Percentiles rank a stretch among this genome's conserved stretches.
phyloP scores from a whole-genome alignment of 2,888 invertebrate genomes.

The Balanococcus diminutus region DNA sequence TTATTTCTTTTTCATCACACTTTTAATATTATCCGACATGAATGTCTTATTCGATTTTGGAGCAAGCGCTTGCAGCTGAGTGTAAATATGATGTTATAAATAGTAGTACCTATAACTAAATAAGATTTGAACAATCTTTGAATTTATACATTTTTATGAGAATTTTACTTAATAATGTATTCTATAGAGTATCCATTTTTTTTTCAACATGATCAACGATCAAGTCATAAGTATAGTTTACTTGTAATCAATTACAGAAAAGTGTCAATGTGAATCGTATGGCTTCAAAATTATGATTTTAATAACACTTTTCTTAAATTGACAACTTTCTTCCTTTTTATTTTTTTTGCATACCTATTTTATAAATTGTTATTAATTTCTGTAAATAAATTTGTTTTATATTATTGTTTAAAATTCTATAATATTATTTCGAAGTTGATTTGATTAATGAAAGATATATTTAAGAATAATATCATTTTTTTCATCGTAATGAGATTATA shows the following conservation, averaged over 20 bases:
- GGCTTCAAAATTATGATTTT: neutral
- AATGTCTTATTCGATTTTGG: constrained; percentile 66
- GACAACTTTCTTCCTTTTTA: neutral
- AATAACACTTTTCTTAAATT: neutral
- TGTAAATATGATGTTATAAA: neutral
- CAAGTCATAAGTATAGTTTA: neutral
- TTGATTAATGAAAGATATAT: too few species aligned
- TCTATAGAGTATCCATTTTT: neutral
- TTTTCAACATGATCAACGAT: neutral
- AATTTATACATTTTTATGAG: neutral
- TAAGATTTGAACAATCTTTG: neutral
- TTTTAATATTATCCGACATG: constrained; percentile 80
- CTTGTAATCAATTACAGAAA: neutral
- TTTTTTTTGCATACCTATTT: neutral
- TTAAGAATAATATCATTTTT: too few species aligned
- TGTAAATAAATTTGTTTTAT: neutral
- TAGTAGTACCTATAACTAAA: too few species aligned
- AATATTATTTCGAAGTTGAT: too few species aligned
- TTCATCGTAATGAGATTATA: too few species aligned
- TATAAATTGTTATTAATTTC: neutral
- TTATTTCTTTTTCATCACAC: constrained; percentile 74
- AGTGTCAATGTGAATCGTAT: neutral
- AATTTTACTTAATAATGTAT: neutral
- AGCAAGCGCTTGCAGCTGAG: neutral
- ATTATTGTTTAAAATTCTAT: neutral